Percentiles rank a stretch among this genome's conserved stretches.
phyloP scores from a whole-genome alignment of 2,888 invertebrate genomes.

The Labia minor region DNA sequence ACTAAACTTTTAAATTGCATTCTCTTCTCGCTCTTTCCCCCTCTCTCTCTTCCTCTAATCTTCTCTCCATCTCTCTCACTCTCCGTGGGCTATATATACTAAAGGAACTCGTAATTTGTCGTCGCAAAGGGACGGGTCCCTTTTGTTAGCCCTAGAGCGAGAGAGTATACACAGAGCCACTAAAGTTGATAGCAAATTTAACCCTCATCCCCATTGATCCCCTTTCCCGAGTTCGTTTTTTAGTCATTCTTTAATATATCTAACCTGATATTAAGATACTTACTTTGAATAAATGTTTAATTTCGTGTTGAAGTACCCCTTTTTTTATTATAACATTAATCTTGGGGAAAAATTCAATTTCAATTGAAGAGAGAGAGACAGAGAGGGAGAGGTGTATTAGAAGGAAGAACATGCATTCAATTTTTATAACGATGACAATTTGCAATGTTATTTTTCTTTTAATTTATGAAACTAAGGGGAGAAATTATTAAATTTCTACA shows the following conservation, averaged over 20 bases:
- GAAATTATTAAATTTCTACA: too few species aligned
- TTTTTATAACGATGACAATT: too few species aligned
- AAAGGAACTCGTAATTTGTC: conserved; percentile 6
- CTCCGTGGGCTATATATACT: background rate
- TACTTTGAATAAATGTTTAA: conserved; percentile 7
- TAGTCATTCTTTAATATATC: background rate
- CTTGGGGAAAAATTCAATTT: background rate
- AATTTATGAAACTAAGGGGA: too few species aligned
- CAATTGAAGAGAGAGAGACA: too few species aligned
- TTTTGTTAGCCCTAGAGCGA: conserved; percentile 8
- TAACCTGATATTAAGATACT: background rate
- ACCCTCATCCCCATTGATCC: background rate
- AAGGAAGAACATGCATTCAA: too few species aligned
- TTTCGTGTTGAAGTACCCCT: background rate
- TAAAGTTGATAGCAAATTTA: background rate
- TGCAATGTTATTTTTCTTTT: too few species aligned
- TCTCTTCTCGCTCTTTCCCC: background rate
- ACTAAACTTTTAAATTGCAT: conserved; percentile 26
- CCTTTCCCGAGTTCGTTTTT: background rate
- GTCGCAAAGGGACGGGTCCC: background rate
- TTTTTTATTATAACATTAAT: conserved; percentile 13
- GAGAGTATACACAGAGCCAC: conserved; percentile 5
- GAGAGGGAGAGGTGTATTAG: too few species aligned
- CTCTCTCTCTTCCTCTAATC: background rate
- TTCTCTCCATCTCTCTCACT: background rate